Percentiles rank a stretch among this genome's conserved stretches.
These are phyloP conservation scores for Gryllus bimaculatus DNA, from an alignment of 1,140 invertebrate genomes.

Conservation along the genomic window DNA sequence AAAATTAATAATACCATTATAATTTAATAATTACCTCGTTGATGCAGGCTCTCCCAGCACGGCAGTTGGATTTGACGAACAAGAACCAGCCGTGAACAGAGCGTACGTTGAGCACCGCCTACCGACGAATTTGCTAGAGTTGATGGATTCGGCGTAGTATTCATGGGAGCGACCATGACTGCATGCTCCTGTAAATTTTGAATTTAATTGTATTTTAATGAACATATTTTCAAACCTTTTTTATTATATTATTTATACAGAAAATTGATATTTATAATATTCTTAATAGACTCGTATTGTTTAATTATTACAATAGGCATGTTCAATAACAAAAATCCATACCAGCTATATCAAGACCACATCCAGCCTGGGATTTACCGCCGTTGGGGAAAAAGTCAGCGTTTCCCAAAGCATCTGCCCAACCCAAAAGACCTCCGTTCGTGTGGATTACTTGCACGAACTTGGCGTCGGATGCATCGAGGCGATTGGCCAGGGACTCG, in stretches of 20 bases:
- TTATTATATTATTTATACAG: background rate
- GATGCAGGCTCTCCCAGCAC: background rate
- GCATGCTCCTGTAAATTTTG: background rate
- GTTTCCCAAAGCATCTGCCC: slow-evolving; percentile 42
- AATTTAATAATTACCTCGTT: background rate
- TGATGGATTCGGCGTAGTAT: background rate
- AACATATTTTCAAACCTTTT: background rate
- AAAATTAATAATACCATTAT: background rate
- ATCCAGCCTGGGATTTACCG: slow-evolving; percentile 31
- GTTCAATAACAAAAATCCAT: background rate
- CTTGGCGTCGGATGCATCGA: slow-evolving; percentile 39
- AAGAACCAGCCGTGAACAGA: background rate
- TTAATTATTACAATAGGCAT: background rate
- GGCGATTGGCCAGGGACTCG: slow-evolving; percentile 36
- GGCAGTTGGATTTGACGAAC: background rate
- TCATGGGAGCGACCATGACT: background rate
- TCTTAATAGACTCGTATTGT: background rate
- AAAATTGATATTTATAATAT: background rate
- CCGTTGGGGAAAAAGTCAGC: slow-evolving; percentile 53
- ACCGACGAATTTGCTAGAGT: background rate
- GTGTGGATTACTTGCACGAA: slow-evolving; percentile 51
- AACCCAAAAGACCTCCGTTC: slow-evolving; percentile 42
- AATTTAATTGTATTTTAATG: background rate
- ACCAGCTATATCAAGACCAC: background rate
- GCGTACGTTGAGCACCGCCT: background rate